Conservation (phyloP, 2,797 vertebrate genomes). For the Leucoraja ocellata region DNA sequence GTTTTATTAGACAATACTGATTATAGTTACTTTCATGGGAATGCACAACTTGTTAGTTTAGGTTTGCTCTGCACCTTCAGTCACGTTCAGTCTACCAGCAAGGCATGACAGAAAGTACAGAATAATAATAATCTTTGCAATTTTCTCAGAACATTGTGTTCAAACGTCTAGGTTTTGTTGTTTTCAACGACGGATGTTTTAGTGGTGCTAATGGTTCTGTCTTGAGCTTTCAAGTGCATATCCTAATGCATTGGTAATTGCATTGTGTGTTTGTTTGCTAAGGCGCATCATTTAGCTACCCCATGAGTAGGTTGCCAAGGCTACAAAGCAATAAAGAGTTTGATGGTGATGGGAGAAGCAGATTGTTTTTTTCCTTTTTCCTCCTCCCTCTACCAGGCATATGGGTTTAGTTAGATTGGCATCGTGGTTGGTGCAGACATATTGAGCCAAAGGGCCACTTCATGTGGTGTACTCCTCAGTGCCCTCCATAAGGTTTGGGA, state of each 20-base stretch:
- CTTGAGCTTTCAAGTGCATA: not conserved
- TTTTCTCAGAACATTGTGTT: not conserved
- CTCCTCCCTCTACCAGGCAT: not conserved
- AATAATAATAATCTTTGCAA: not conserved
- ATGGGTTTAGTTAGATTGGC: too few species aligned
- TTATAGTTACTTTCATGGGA: not conserved
- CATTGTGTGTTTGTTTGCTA: not conserved
- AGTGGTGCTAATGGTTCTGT: not conserved
- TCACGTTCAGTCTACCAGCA: not conserved
- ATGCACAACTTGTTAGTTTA: not conserved
- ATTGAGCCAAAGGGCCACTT: too few species aligned
- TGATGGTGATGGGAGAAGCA: not conserved
- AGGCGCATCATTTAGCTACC: not conserved
- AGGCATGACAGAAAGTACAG: not conserved
- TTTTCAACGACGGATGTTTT: not conserved
- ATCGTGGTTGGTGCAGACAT: too few species aligned
- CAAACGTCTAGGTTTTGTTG: not conserved
- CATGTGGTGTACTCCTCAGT: too few species aligned
- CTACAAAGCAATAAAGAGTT: not conserved
- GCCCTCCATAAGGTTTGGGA: too few species aligned
- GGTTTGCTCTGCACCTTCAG: not conserved
- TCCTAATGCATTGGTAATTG: not conserved
- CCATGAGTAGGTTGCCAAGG: not conserved
- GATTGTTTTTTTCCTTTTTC: not conserved
- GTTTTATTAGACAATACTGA: not conserved